Base-by-base conservation (phyloP, 2,888 invertebrate genomes). In the Drosophila nr. perissopoda region DNA sequence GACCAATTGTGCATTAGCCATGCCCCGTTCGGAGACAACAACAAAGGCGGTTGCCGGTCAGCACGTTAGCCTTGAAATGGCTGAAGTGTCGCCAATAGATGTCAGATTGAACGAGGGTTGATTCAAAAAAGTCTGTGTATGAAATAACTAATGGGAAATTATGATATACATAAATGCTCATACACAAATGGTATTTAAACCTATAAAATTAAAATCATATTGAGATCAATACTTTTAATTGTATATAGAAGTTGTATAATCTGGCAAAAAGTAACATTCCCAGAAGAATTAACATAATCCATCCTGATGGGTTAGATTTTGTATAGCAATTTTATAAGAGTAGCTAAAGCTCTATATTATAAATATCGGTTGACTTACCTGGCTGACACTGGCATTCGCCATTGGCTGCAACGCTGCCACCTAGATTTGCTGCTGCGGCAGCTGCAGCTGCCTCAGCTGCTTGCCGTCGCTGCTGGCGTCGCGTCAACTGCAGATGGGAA, bases 311-410 rank as follows among this genome's bases (percentile, higher is more conserved):
- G 0, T 36, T 18, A 0, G 16, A 16, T 36, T 36, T 36, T 34
- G 6, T 6, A 5, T 13, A 21, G 1, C 13, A 16, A 7, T 46
- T 25, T 46, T 7, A 46, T 25, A 25, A 48, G 48, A 27, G 16
- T n/a, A 29, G 2, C 29, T 29, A 7, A 4, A 33, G 16, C 7
- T 46, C 7, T 13, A 21, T 16, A 13, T n/a, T 13, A 21, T 2
- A 16, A 31, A 33, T 7, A 46, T 48, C 1, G 27, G 8, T 29
- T 8, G 13, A 91, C 94, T 92, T 92, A 96, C 96, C 96, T 96
- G 96, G 94, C 92, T 96, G 96, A 94, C 96, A 96, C 83, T 94
- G 94, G 94, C 96, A 96, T 93, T 96, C 95, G 31, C 76, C 81
- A 61, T 62, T 74, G 34, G 34, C 42, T 42, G 54, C 59, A 48